phyloP scores from a whole-genome alignment of 2,888 invertebrate genomes.

The Zygaena filipendulae region DNA sequence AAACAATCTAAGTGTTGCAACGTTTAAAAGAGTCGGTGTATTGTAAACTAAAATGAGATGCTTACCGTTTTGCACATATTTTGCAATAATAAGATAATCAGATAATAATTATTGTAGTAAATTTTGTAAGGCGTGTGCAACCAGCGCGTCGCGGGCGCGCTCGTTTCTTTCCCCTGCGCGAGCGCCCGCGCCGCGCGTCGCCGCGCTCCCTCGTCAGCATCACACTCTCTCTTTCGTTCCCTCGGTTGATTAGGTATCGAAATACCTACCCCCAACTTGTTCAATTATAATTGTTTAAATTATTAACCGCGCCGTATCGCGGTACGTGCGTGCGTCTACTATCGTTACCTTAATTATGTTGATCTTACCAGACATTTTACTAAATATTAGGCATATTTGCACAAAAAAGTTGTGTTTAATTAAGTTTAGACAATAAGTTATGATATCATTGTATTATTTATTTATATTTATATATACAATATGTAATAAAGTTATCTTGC shows the following conservation, averaged over 20 bases:
- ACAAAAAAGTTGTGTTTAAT: constrained; percentile 70
- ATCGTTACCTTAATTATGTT: too few relatives aligned
- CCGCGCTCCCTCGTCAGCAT: constrained; percentile 6
- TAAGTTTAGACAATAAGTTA: constrained; percentile 71
- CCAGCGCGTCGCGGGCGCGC: constrained; percentile 43
- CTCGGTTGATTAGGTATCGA: too few relatives aligned
- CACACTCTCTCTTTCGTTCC: constrained; percentile 11
- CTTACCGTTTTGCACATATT: constrained; percentile 66
- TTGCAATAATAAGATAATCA: constrained; percentile 59
- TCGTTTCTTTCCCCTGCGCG: constrained; percentile 25
- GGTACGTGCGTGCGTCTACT: too few relatives aligned
- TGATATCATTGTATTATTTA: constrained; percentile 62
- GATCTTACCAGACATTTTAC: constrained; percentile 62
- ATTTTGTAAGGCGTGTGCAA: constrained; percentile 29
- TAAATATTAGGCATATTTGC: constrained; percentile 68
- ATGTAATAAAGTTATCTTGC: too few relatives aligned
- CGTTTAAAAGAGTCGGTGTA: constrained; percentile 56
- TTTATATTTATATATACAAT: too few relatives aligned
- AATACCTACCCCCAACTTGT: too few relatives aligned
- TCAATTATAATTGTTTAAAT: too few relatives aligned
- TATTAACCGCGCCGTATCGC: too few relatives aligned
- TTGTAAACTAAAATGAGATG: constrained; percentile 55
- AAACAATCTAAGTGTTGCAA: constrained; percentile 56
- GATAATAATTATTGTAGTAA: constrained; percentile 50
- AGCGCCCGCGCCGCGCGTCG: constrained; percentile 16